These are phyloP conservation scores for Alcis repandata DNA, from an alignment of 2,888 invertebrate genomes.

Conservation along the genomic window DNA sequence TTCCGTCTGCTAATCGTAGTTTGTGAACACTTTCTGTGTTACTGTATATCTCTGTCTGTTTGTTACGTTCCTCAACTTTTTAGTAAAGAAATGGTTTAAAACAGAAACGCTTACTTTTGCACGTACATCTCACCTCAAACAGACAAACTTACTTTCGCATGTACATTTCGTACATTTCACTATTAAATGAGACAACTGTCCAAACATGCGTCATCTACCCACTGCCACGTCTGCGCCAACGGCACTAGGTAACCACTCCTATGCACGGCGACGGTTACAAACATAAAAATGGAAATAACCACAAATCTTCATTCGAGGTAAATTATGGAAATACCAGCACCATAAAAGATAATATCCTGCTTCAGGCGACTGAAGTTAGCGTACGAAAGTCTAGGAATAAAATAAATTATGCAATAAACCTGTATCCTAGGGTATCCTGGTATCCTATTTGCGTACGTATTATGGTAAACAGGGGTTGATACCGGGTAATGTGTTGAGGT, in stretches of 20 bases:
- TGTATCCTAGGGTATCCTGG: conserved; percentile 42
- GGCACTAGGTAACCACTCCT: conserved; percentile 28
- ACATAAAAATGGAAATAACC: conserved; percentile 51
- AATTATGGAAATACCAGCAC: conserved; percentile 50
- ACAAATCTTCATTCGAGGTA: conserved; percentile 49
- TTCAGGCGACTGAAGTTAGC: conserved; percentile 48
- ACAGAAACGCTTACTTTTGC: too few species aligned
- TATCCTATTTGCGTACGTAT: conserved; percentile 39
- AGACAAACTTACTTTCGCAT: too few species aligned
- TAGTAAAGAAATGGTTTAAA: too few species aligned
- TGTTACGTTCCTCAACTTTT: too few species aligned
- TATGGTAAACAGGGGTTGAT: conserved; percentile 43
- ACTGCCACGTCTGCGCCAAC: neutral
- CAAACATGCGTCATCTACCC: neutral
- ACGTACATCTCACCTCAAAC: too few species aligned
- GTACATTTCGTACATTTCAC: too few species aligned
- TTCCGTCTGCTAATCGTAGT: too few species aligned
- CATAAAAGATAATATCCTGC: conserved; percentile 51
- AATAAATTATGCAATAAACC: conserved; percentile 51
- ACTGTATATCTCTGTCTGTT: too few species aligned
- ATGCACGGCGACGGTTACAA: conserved; percentile 39
- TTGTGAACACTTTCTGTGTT: too few species aligned
- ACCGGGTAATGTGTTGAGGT: conserved; percentile 48
- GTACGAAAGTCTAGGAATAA: conserved; percentile 49
- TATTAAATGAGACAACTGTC: neutral